Base-by-base conservation (phyloP, 2,113 vertebrate species). In the Aldabrachelys gigantea region DNA sequence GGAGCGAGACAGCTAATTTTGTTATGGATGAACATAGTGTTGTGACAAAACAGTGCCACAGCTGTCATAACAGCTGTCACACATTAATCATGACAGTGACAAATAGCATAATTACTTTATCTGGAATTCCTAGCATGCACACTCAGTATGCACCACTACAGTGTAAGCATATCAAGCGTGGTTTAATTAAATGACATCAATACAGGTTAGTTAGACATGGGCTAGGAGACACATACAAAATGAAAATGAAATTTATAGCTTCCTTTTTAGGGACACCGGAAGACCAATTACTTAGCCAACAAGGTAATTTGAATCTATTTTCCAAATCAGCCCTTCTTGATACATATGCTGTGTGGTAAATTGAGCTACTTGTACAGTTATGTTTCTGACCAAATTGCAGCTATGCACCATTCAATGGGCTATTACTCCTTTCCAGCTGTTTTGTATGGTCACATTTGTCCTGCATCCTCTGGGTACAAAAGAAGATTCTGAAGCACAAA, bases 71-170 rank as follows among this genome's bases (percentile, higher is more conserved):
- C 98, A 98, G 98, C 98, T 98, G 98, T 98, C 98, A 98, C 97
- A 97, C 98, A 98, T 98, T 98, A 98, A 98, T 98, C 98, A 98
- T 97, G 98, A 98, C 98, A 98, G 97, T 98, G 98, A 98, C 98
- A 98, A 98, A 98, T 98, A 98, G 97, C 97, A 98, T 98, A 98
- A 98, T 98, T 98, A 98, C 97, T 98, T 98, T 98, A 98, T 98
- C 98, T 98, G 96, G 97, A 98, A 98, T 98, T 98, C 98, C 97
- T 98, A 98, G 94, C 97, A 98, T 98, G 97, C 95, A 98, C 90
- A 91, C 97, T 97, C 97, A 97, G 97, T 97, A 96, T 97, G 98
- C 92, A 93, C 97, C 92, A 96, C 93, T 95, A 96, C 98, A 95
- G 81, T 19, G 44, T 78, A 97, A 97, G 92, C 93, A 90, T 97